These are phyloP conservation scores for Adoxophyes honmai DNA, from an alignment of 1,140 invertebrate genomes.

Conservation along the genomic window DNA sequence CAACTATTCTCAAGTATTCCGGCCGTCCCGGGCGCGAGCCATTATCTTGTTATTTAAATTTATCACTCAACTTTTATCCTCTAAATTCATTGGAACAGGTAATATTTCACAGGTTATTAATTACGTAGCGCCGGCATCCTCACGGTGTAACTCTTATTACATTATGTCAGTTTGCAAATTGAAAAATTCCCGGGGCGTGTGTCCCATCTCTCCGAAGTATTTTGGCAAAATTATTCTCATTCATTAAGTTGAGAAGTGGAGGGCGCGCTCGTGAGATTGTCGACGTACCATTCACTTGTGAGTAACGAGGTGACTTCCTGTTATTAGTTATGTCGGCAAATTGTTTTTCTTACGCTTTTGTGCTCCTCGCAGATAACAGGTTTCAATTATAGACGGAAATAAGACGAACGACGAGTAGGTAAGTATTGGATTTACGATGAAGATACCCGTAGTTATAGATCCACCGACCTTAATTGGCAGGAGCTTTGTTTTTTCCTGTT, in stretches of 20 bases:
- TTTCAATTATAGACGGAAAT: slow-evolving; percentile 13
- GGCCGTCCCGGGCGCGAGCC: slow-evolving; percentile 38
- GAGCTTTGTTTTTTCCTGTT: neutral
- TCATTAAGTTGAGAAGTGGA: slow-evolving; percentile 71
- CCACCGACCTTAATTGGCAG: neutral
- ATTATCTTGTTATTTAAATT: slow-evolving; percentile 70
- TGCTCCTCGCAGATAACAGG: slow-evolving; percentile 19
- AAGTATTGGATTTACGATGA: slow-evolving; percentile 1
- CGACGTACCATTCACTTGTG: slow-evolving; percentile 67
- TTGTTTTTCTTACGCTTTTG: slow-evolving; percentile 60
- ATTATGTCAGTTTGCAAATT: slow-evolving; percentile 75
- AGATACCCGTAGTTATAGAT: neutral
- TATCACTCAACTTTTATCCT: slow-evolving; percentile 76
- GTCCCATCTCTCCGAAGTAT: slow-evolving; percentile 73
- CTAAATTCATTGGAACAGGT: slow-evolving; percentile 75
- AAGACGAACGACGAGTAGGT: slow-evolving; percentile 1
- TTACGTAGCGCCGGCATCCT: slow-evolving; percentile 68
- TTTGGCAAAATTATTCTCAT: slow-evolving; percentile 76
- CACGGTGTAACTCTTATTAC: slow-evolving; percentile 74
- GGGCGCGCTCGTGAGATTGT: slow-evolving; percentile 62
- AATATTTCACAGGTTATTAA: slow-evolving; percentile 76
- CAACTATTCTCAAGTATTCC: slow-evolving; percentile 73
- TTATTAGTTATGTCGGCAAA: slow-evolving; percentile 69
- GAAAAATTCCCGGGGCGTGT: slow-evolving; percentile 75
- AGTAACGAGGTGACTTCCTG: slow-evolving; percentile 73